phyloP scores from a whole-genome alignment of 2,797 vertebrate species.

The Gadopsis marmoratus region DNA sequence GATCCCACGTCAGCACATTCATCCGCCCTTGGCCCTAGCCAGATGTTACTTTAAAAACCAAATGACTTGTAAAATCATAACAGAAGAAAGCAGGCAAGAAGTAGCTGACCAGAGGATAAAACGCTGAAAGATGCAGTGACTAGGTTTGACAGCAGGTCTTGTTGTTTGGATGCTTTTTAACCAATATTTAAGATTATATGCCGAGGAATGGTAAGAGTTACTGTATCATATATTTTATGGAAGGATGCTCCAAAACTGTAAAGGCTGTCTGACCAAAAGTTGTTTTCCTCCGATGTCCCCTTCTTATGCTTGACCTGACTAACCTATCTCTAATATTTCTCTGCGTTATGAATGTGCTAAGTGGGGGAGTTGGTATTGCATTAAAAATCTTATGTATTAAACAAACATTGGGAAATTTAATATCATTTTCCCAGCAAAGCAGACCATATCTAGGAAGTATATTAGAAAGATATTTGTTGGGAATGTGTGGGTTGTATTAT shows the following conservation, averaged over 20 bases:
- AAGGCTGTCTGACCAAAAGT: not conserved
- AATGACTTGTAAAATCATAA: slow-evolving; percentile 1
- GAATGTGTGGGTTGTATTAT: not conserved
- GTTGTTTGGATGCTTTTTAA: not conserved
- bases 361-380: not conserved
- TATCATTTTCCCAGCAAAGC: not conserved
- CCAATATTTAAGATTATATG: not conserved
- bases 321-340: not conserved
- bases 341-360: not conserved
- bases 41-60: slow-evolving; percentile 12
- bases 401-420: not conserved
- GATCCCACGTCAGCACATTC: not conserved
- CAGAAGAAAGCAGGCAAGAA: slow-evolving; percentile 6
- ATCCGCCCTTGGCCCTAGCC: not conserved
- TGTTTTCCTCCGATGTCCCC: not conserved
- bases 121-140: not conserved
- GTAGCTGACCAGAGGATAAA: not conserved
- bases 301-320: not conserved
- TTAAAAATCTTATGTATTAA: not conserved
- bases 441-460: not conserved
- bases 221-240: not conserved
- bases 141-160: not conserved
- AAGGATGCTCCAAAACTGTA: not conserved
- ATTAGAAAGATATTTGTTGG: not conserved
- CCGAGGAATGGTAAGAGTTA: not conserved